Conservation (phyloP, 2,888 invertebrate genomes). For the Yponomeuta plumbellus region DNA sequence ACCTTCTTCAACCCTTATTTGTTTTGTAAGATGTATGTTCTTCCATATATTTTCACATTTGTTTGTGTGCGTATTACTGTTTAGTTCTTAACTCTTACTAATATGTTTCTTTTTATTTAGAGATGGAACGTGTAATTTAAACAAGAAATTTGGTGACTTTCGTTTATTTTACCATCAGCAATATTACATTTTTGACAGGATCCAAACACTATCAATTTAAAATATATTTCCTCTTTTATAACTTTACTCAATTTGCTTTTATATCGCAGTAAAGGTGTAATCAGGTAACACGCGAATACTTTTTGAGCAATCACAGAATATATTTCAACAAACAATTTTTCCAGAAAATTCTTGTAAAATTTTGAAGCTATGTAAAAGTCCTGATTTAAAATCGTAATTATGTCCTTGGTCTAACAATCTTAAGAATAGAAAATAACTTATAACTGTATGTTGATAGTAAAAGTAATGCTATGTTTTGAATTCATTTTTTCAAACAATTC, state of each 20-base stretch:
- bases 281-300: constrained; percentile 51
- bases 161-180: constrained; percentile 52
- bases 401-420: neutral
- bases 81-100: no score
- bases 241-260: constrained; percentile 26
- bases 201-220: constrained; percentile 41
- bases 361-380: neutral
- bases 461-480: neutral
- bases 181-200: constrained; percentile 41
- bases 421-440: constrained; percentile 1
- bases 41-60: no score
- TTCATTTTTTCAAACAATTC: neutral
- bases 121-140: constrained; percentile 9
- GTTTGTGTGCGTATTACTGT: no score
- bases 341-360: neutral
- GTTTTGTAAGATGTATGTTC: neutral
- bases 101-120: no score
- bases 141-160: constrained; percentile 47
- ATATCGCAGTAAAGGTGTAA: constrained; percentile 37
- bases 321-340: constrained; percentile 24
- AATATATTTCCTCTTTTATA: neutral
- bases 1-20: neutral
- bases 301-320: constrained; percentile 54
- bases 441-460: constrained; percentile 11
- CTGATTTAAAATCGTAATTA: neutral